Percentiles rank a stretch among this genome's conserved stretches.
phyloP scores from a whole-genome alignment of 1,140 invertebrate genomes.

The Popillia japonica region DNA sequence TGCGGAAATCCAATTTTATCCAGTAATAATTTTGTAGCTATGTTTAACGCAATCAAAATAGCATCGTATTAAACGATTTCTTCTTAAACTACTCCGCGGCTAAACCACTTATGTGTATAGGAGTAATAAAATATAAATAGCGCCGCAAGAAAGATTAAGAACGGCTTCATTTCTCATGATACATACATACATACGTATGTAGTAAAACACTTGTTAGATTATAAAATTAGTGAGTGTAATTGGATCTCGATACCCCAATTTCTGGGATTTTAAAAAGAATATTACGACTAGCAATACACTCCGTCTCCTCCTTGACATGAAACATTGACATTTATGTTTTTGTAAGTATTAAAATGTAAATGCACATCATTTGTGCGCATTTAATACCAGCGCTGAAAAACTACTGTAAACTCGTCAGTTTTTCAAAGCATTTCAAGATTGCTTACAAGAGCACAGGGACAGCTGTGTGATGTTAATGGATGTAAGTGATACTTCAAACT shows the following conservation, averaged over 20 bases:
- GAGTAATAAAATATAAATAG: constrained; percentile 3
- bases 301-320: not conserved
- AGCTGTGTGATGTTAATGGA: not conserved
- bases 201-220: constrained; percentile 26
- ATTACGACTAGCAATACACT: constrained; percentile 8
- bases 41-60: not conserved
- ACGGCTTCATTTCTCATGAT: not conserved
- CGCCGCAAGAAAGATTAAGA: not conserved
- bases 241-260: constrained; percentile 9
- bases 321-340: constrained; percentile 6
- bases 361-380: not conserved
- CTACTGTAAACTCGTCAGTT: not conserved
- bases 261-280: constrained; percentile 7
- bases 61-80: not conserved
- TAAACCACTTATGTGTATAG: constrained; percentile 2
- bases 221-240: constrained; percentile 15
- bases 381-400: not conserved
- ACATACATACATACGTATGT: not conserved
- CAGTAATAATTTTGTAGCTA: no score
- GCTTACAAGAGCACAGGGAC: not conserved
- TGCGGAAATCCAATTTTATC: no score
- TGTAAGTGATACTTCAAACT: not conserved
- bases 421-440: not conserved
- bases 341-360: not conserved
- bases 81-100: not conserved